Evolutionary conservation across 2,888 invertebrate genomes (phyloP).

Genomic region (Drosophila rellima): DNA sequence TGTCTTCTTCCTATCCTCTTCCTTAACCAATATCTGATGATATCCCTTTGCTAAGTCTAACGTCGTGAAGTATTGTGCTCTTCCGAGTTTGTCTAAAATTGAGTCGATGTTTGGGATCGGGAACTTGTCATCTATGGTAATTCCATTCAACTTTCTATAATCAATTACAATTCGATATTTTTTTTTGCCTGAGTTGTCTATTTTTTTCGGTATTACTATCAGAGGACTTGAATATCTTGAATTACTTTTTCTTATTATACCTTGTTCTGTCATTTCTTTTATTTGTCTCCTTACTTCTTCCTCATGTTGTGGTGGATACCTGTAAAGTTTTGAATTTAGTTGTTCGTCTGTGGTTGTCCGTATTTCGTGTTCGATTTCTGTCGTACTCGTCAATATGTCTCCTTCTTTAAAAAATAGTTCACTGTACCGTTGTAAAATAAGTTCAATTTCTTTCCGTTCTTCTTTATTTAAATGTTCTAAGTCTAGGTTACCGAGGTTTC

Average conservation of each 20-base stretch:
- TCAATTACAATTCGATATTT: too few relatives aligned
- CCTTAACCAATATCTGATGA: slow-evolving; percentile 32
- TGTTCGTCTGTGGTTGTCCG: too few relatives aligned
- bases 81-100: slow-evolving; percentile 55
- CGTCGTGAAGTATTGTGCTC: slow-evolving; percentile 39
- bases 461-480: slow-evolving; percentile 13
- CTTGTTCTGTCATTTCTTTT: too few relatives aligned
- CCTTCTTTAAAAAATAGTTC: slow-evolving; percentile 13
- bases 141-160: too few relatives aligned
- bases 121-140: slow-evolving; percentile 29
- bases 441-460: slow-evolving; percentile 10
- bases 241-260: too few relatives aligned
- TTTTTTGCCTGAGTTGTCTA: too few relatives aligned
- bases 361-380: slow-evolving; percentile 3
- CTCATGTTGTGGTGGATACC: too few relatives aligned
- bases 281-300: too few relatives aligned
- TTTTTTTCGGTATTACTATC: too few relatives aligned
- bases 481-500: slow-evolving; percentile 1
- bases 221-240: too few relatives aligned
- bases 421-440: neutral
- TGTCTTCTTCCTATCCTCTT: slow-evolving; percentile 26
- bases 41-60: slow-evolving; percentile 54
- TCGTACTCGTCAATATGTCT: slow-evolving; percentile 1
- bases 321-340: too few relatives aligned
- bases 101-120: slow-evolving; percentile 41